Percentiles rank a stretch among this genome's conserved stretches.
Evolutionary conservation across 2,888 invertebrate species (phyloP).

Genomic region (Cataglyphis cursor): DNA sequence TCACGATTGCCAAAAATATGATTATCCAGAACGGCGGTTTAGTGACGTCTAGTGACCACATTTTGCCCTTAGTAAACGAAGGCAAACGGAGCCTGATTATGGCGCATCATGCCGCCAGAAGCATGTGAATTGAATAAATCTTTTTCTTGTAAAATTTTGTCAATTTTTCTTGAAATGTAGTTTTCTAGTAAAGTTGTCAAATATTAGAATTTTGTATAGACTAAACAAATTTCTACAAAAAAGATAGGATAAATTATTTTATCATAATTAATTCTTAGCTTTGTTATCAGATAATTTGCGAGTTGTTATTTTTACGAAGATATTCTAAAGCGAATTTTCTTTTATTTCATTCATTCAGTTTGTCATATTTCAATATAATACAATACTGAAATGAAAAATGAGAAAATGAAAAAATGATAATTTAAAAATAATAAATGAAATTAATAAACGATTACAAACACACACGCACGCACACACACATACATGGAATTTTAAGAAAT

Average conservation of each 20-base stretch:
- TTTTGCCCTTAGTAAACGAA: slow-evolving; percentile 93
- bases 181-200: neutral
- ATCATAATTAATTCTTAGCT: neutral
- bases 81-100: slow-evolving; percentile 93
- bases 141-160: neutral
- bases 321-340: neutral
- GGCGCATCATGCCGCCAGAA: slow-evolving; percentile 93
- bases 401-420: no score
- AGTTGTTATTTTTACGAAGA: neutral
- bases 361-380: neutral
- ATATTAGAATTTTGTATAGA: neutral
- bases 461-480: no score
- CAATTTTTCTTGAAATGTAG: neutral
- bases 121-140: neutral
- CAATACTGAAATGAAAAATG: neutral
- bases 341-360: neutral
- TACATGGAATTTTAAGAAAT: neutral
- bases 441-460: no score
- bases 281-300: neutral
- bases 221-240: neutral
- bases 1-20: slow-evolving; percentile 91
- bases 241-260: neutral
- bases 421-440: no score
- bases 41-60: slow-evolving; percentile 91
- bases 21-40: slow-evolving; percentile 92